Conservation (phyloP, 2,797 vertebrate genomes). For the Delichon dasypus region DNA sequence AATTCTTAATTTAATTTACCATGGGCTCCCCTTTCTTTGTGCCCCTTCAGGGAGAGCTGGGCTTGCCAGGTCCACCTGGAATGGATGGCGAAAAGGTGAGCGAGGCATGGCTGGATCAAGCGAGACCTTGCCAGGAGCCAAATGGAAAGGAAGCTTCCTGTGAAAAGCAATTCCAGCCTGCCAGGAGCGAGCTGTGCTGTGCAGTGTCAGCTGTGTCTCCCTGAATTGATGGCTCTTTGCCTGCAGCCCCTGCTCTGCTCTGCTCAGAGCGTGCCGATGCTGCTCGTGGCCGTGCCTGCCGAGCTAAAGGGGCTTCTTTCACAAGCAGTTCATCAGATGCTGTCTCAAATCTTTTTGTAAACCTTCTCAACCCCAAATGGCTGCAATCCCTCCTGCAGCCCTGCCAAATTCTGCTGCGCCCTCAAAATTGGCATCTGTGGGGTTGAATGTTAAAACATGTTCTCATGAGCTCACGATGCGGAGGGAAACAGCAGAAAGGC, state of each 20-base stretch:
- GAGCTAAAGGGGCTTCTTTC: neutral
- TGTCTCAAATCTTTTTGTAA: neutral
- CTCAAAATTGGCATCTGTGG: neutral
- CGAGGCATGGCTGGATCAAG: fast-evolving
- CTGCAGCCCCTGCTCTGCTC: neutral
- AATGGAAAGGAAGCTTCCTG: neutral
- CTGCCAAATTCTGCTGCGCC: neutral
- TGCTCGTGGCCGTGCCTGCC: fast-evolving
- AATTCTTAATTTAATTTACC: neutral
- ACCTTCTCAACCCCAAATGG: neutral
- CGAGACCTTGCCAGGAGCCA: neutral
- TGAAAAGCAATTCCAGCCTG: neutral
- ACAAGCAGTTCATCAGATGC: neutral
- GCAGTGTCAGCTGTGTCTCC: neutral
- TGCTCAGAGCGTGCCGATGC: neutral
- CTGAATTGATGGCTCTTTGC: neutral
- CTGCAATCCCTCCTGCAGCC: neutral
- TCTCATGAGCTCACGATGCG: fast-evolving
- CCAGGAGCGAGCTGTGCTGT: neutral
- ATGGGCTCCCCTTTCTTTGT: neutral
- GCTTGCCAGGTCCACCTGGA: conserved; percentile 87
- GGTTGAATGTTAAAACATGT: neutral
- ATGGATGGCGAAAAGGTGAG: conserved; percentile 87
- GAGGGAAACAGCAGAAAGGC: neutral
- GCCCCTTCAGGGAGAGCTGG: conserved; percentile 85